Conservation (phyloP, 2,888 invertebrate species). For the Ramazzottius varieornatus region DNA sequence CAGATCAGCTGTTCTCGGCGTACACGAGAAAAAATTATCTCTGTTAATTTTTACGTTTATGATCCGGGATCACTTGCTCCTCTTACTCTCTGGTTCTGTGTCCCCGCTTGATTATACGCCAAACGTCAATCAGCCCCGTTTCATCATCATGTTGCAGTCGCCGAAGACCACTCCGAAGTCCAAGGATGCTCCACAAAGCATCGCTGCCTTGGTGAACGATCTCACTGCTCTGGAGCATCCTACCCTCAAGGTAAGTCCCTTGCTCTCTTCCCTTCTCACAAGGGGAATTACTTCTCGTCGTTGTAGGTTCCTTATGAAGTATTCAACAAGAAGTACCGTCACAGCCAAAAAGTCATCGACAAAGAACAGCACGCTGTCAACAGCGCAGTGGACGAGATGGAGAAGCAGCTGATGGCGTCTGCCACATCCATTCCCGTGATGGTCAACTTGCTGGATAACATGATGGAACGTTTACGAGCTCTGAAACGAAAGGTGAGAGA, state of each 20-base stretch:
- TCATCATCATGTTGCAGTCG: too few relatives aligned
- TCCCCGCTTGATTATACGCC: too few relatives aligned
- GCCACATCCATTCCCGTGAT: constrained; percentile 37
- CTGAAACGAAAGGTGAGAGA: constrained; percentile 49
- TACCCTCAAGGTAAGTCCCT: not conserved
- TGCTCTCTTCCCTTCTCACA: not conserved
- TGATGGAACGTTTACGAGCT: constrained; percentile 60
- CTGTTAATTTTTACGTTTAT: too few relatives aligned
- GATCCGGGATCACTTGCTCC: too few relatives aligned
- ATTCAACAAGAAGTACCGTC: constrained; percentile 80
- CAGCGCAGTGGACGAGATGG: constrained; percentile 47
- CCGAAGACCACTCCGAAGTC: too few relatives aligned
- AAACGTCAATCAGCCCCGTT: too few relatives aligned
- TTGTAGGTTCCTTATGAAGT: constrained; percentile 81
- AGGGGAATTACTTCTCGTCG: not conserved
- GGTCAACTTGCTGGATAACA: constrained; percentile 50
- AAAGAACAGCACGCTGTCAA: constrained; percentile 33
- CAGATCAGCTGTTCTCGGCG: too few relatives aligned
- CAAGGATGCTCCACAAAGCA: too few relatives aligned
- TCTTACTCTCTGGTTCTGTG: too few relatives aligned
- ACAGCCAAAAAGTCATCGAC: constrained; percentile 75
- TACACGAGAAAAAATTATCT: too few relatives aligned
- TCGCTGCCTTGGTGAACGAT: too few relatives aligned
- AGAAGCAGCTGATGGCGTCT: constrained; percentile 32
- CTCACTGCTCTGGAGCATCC: not conserved